Percentiles rank a stretch among this genome's conserved stretches.
These are phyloP conservation scores for Eupithecia subfuscata DNA, from an alignment of 2,888 invertebrate genomes.

Conservation along the genomic window DNA sequence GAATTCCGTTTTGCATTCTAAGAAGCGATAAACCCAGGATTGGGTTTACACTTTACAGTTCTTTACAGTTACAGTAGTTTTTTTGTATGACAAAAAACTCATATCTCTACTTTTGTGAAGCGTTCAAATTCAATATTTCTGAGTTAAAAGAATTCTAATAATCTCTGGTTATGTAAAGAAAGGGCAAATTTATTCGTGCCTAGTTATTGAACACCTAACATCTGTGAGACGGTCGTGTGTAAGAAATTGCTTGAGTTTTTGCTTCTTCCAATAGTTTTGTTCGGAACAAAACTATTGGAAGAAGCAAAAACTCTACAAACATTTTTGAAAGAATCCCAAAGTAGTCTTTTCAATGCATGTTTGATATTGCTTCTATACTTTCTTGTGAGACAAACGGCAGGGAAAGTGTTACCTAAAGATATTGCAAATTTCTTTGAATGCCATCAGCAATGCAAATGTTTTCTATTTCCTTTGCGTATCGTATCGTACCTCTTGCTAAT, in stretches of 20 bases:
- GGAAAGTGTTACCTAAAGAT: neutral
- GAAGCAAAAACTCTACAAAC: too few relatives aligned
- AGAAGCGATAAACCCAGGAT: constrained; percentile 5
- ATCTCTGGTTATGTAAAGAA: neutral
- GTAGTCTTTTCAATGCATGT: neutral
- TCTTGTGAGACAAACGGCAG: neutral
- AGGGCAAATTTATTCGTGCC: neutral
- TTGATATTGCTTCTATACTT: neutral
- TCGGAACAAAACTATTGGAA: too few relatives aligned
- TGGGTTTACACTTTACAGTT: neutral
- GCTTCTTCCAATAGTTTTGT: constrained; percentile 9
- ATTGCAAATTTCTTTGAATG: neutral
- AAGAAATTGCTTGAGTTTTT: constrained; percentile 12
- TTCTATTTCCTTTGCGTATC: constrained; percentile 10
- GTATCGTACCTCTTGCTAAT: constrained; percentile 9
- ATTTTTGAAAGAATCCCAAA: neutral
- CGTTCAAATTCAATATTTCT: neutral
- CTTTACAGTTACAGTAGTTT: too few relatives aligned
- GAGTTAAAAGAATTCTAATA: neutral
- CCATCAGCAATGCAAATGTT: constrained; percentile 8
- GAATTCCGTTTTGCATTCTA: constrained; percentile 14
- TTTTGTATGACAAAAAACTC: too few relatives aligned
- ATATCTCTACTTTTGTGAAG: neutral
- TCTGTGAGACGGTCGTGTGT: constrained; percentile 1
- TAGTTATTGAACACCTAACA: constrained; percentile 18